A percentile compares a stretch with the other conserved stretches of the same genome.
Conservation (phyloP, 2,797 vertebrate genomes). For the Sternarchorhynchus goeldii region DNA sequence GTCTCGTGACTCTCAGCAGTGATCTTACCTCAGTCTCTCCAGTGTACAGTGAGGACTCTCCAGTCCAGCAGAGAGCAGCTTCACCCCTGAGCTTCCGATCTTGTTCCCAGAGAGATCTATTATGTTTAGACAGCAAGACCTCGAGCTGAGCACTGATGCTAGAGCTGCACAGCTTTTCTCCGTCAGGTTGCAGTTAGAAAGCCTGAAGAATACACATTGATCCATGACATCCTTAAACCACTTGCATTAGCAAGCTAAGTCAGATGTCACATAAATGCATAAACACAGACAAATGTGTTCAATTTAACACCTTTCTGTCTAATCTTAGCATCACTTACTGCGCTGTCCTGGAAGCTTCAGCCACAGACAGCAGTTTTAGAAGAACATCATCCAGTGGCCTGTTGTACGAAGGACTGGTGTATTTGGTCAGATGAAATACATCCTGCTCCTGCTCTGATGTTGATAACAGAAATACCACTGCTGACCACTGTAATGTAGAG, state of each 20-base stretch:
- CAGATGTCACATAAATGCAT: no score
- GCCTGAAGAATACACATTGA: neutral
- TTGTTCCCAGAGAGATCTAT: neutral
- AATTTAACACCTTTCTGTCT: no score
- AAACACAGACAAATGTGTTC: no score
- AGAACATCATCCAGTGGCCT: neutral
- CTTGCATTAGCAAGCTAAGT: neutral
- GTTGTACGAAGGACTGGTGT: neutral
- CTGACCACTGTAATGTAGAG: conserved; percentile 17
- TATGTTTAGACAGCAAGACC: neutral
- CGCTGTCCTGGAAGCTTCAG: conserved; percentile 7
- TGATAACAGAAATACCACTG: conserved; percentile 23
- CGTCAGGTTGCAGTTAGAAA: neutral
- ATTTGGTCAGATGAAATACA: conserved; percentile 1
- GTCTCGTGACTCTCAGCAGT: no score
- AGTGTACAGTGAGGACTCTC: neutral
- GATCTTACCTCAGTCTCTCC: neutral
- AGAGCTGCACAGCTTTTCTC: conserved; percentile 2
- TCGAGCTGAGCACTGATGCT: conserved; percentile 3
- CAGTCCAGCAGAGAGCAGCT: no score
- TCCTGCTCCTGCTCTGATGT: neutral
- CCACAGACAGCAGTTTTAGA: conserved; percentile 20
- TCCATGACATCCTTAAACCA: neutral
- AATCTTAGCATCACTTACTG: neutral
- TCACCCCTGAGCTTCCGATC: neutral